A percentile compares a stretch with the other conserved stretches of the same genome.
Conservation (phyloP, 1,140 invertebrate genomes). For the Akabosia matsudoensis region DNA sequence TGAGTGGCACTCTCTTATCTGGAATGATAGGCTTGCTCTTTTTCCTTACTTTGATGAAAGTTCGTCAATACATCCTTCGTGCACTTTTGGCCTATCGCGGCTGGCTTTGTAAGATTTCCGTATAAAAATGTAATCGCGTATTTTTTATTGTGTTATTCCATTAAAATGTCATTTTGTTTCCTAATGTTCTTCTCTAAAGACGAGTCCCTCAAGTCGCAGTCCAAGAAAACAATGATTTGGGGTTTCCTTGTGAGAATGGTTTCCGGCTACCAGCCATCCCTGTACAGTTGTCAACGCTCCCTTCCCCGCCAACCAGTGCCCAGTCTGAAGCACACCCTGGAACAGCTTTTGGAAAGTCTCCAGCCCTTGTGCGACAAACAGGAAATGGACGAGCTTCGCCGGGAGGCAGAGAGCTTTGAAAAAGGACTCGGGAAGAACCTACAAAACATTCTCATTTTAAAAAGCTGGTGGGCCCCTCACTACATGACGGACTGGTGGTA, state of each 20-base stretch:
- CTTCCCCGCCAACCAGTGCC: slow-evolving; percentile 56
- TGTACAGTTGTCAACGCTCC: slow-evolving; percentile 56
- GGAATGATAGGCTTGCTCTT: slow-evolving; percentile 50
- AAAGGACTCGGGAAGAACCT: slow-evolving; percentile 53
- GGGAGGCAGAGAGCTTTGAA: slow-evolving; percentile 54
- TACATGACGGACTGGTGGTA: slow-evolving; percentile 60
- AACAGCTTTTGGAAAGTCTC: slow-evolving; percentile 53
- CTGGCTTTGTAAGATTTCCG: slow-evolving; percentile 52
- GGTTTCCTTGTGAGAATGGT: slow-evolving; percentile 52
- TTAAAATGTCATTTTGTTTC: background rate
- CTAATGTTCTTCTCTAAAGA: slow-evolving; percentile 47
- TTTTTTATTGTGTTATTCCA: background rate
- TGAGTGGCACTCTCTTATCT: slow-evolving; percentile 49
- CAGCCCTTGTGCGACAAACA: slow-evolving; percentile 54
- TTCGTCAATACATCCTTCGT: slow-evolving; percentile 52
- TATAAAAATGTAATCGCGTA: background rate
- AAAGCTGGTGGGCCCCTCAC: slow-evolving; percentile 57
- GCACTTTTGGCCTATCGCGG: slow-evolving; percentile 53
- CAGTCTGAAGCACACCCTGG: slow-evolving; percentile 51
- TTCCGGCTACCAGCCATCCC: slow-evolving; percentile 54
- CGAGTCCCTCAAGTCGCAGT: slow-evolving; percentile 52
- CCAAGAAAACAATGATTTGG: slow-evolving; percentile 53
- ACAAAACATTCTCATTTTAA: slow-evolving; percentile 54
- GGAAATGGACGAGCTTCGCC: slow-evolving; percentile 51
- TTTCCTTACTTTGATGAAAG: slow-evolving; percentile 52